A percentile compares a stretch with the other conserved stretches of the same genome.
phyloP scores from a whole-genome alignment of 2,888 invertebrate genomes.

The Galerucella pusilla region DNA sequence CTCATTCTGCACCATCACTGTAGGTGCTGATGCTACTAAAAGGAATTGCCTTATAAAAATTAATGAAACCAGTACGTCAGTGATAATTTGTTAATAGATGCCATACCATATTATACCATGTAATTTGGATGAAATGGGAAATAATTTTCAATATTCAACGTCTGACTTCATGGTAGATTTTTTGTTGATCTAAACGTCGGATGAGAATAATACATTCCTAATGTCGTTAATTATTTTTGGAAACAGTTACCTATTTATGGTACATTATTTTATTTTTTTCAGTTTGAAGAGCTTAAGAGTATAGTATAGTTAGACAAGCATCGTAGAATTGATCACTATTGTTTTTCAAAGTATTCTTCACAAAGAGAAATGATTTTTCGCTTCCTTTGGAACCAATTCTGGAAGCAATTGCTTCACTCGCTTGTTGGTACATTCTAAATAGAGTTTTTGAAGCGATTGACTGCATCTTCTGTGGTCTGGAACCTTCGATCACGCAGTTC shows the following conservation, averaged over 20 bases:
- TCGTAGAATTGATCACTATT: too few relatives aligned
- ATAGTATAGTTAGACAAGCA: too few relatives aligned
- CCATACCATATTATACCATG: conserved; percentile 17
- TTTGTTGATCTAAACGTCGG: not conserved
- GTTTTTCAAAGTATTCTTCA: too few relatives aligned
- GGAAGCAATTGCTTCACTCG: too few relatives aligned
- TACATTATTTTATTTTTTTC: conserved; percentile 3
- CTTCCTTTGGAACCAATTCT: too few relatives aligned
- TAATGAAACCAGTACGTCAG: conserved; percentile 21
- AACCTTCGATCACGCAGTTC: too few relatives aligned
- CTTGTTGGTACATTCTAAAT: too few relatives aligned
- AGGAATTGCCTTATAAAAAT: conserved; percentile 10
- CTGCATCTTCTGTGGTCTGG: too few relatives aligned
- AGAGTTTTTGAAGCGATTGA: too few relatives aligned
- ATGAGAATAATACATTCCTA: not conserved
- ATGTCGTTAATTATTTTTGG: not conserved
- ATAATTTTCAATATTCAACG: conserved; percentile 18
- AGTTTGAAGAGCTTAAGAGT: too few relatives aligned
- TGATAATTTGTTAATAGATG: conserved; percentile 27
- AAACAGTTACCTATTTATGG: not conserved
- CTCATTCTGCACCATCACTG: conserved; percentile 14
- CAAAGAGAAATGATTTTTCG: too few relatives aligned
- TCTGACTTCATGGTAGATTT: conserved; percentile 9
- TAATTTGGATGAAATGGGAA: conserved; percentile 19
- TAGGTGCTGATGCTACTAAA: conserved; percentile 4